Evolutionary conservation across 2,888 invertebrate genomes (phyloP), one percentile per base, ranked within the genome.

Genomic region (Euplagia quadripunctaria): DNA sequence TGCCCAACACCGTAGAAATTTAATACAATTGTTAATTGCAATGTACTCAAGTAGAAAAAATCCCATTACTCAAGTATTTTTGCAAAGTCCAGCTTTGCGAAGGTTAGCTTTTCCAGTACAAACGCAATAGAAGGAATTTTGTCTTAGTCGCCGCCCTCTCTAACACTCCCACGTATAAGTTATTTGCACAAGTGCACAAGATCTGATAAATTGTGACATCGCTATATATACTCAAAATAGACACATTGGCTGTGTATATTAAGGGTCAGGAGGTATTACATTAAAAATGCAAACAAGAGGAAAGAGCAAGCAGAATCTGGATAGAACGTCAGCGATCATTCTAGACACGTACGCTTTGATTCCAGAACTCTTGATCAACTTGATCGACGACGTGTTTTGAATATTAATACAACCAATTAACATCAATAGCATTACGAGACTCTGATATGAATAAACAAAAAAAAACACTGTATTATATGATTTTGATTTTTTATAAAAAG

Each of bases 311-410:
- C 76, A 77, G 82, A 84, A 86, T 85, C 80, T 82, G 79, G 80
- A 86, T 87, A 88, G 85, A 79, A 86, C 78, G 75, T 77, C 76
- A 76, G 75, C 76, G 81, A 77, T 79, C 75, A 93, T 89, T 89
- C 91, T 16, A 79, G 79, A 81, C 93, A 93, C 93, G 93, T 88
- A 81, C 89, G 86, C 88, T 92, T 91, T 91, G 92, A 92, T 93
- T 92, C 89, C 88, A 89, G 87, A 85, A 87, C 83, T 86, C 85
- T 86, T 88, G 90, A 91, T 91, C 88, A 88, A 90, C 82, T 88
- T 86, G 87, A 90, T 89, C 85, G 87, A 82, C 78, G 81, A 77
- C 80, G 77, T 82, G 86, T 79, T 82, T 86, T 85, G 89, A 89
- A 91, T 91, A 82, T 85, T 74, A 77, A 80, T 84, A 78, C 79